Base-by-base conservation (phyloP, 2,113 vertebrate species). In the Pollachius pollachius region DNA sequence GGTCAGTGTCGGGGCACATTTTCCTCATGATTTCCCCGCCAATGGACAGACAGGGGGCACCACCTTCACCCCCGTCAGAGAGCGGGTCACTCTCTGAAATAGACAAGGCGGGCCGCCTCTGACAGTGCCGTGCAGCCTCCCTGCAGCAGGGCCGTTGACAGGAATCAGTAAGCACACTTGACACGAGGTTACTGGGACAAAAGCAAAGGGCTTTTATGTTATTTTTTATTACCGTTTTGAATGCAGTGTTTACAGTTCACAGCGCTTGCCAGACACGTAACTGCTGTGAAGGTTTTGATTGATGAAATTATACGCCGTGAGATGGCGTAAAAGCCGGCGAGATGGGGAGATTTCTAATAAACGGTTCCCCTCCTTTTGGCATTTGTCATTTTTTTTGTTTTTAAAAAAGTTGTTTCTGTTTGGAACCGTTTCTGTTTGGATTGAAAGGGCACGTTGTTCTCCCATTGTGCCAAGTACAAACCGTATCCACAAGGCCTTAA, bases 131-230 rank as follows among this genome's bases (percentile, higher is more conserved):
- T 65, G 12, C 64, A 74, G 73, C 70, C 79, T 76, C 65, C 37
- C 67, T 66, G 59, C 30, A 34, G 78, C 76, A 73, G 75, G 75
- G 78, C 68, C 5, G 64, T 65, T 75, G 72, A 76, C 77, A 69
- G 27, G 68, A 72, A 64, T 81, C 67, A 72, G 61, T 62, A 15
- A 71, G 60, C 56, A 73, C 52, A 6, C 25, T 54, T 60, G 13
- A 8, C 5, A 6, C 9, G 27, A 75, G 70, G 68, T 74, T 72
- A 69, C 78, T 52, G 67, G 48, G 30, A 71, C 27, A 56, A 60
- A 68, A 63, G 57, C 57, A 7, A 8, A 23, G 23, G 30, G 30
- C 30, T 34, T 34, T 34, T 34, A 5, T 34, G 4, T 34, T 34
- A 4, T 34, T 34, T 34, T 34, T 15, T 57, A 5, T 15, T 15